Evolutionary conservation across 2,888 invertebrate genomes (phyloP).

Genomic region (Ormyrus thymus): DNA sequence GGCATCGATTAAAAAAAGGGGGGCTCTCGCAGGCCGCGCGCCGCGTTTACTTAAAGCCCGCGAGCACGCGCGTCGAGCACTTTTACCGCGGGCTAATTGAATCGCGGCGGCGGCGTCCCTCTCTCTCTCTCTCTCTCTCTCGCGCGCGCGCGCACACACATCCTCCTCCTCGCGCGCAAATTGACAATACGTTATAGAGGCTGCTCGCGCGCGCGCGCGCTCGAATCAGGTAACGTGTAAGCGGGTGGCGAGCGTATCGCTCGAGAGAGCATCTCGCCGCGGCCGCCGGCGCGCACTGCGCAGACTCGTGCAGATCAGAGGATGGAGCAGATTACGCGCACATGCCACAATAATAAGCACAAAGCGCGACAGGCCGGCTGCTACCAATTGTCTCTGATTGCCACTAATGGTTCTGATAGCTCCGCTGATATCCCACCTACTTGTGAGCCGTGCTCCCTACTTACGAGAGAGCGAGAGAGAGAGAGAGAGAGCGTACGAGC

Average conservation of each 20-base stretch:
- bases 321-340: slow-evolving; percentile 67
- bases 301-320: slow-evolving; percentile 53
- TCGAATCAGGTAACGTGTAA: neutral
- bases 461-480: neutral
- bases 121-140: too few relatives aligned
- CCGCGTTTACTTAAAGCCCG: neutral
- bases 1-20: neutral
- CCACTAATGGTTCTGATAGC: slow-evolving; percentile 65
- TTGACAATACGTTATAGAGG: slow-evolving; percentile 20
- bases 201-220: neutral
- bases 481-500: too few relatives aligned
- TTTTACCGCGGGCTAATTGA: slow-evolving; percentile 15
- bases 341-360: slow-evolving; percentile 65
- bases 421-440: slow-evolving; percentile 61
- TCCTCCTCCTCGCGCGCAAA: slow-evolving; percentile 17
- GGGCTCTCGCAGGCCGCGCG: neutral
- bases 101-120: slow-evolving; percentile 8
- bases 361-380: slow-evolving; percentile 59
- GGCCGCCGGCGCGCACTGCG: neutral
- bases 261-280: neutral
- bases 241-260: neutral
- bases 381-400: slow-evolving; percentile 66
- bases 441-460: neutral
- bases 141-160: slow-evolving; percentile 3
- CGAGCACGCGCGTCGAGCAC: neutral